Conservation (phyloP, 1,140 invertebrate genomes). For the Drosophila hydei region DNA sequence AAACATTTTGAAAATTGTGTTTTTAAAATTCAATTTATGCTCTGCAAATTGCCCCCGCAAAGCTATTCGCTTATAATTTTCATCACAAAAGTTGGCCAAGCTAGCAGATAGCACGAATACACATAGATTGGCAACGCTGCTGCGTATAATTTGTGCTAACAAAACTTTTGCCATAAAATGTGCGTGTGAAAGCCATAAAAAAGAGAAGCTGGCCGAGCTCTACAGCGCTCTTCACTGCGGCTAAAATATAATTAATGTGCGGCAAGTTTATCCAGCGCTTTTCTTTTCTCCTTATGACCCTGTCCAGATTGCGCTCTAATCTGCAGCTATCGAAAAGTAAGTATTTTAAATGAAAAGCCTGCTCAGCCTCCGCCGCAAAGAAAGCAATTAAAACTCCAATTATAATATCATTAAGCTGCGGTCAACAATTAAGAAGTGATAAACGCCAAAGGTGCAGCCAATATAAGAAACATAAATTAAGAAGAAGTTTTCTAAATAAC, state of each 20-base stretch:
- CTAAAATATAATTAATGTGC: conserved; percentile 73
- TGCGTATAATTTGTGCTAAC: conserved; percentile 63
- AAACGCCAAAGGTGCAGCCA: conserved; percentile 48
- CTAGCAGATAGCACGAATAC: conserved; percentile 29
- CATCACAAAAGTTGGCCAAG: conserved; percentile 49
- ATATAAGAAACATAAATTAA: conserved; percentile 48
- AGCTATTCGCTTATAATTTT: conserved; percentile 26
- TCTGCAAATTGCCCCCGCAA: conserved; percentile 48
- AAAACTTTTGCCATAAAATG: conserved; percentile 73
- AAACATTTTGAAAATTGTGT: conserved; percentile 15
- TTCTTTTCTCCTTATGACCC: not conserved
- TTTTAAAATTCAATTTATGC: conserved; percentile 70
- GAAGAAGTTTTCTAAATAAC: conserved; percentile 12
- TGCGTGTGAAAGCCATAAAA: conserved; percentile 64
- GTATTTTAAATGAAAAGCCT: conserved; percentile 40
- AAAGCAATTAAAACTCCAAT: conserved; percentile 77
- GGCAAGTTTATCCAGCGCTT: conserved; percentile 53
- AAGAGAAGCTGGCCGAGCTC: conserved; percentile 12
- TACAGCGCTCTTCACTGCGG: conserved; percentile 47
- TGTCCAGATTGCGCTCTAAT: conserved; percentile 44
- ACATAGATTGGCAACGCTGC: conserved; percentile 36
- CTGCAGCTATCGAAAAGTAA: conserved; percentile 48
- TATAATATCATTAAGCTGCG: conserved; percentile 66
- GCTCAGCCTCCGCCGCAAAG: conserved; percentile 10
- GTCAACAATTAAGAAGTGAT: conserved; percentile 54